A percentile compares a stretch with the other conserved stretches of the same genome.
These are phyloP conservation scores for Adelphocoris suturalis DNA, from an alignment of 2,888 invertebrate genomes.

Conservation along the genomic window DNA sequence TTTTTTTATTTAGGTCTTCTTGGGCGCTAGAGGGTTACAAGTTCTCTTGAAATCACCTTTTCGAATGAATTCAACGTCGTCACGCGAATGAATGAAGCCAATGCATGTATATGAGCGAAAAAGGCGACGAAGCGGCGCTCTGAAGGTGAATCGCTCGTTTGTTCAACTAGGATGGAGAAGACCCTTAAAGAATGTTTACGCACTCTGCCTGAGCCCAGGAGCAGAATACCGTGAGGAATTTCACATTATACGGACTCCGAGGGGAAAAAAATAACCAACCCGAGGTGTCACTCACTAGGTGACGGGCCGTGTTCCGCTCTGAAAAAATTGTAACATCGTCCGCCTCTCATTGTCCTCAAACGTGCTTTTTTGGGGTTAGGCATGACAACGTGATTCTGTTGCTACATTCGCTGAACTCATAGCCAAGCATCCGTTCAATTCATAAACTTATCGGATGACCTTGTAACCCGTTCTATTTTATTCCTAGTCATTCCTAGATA, in stretches of 20 bases:
- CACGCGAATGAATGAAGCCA: too few relatives aligned
- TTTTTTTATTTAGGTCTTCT: too few relatives aligned
- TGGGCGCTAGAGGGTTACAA: too few relatives aligned
- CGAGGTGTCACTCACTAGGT: conserved; percentile 49
- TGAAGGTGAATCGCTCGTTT: background rate
- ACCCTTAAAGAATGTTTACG: conserved; percentile 9
- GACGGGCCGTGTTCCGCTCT: conserved; percentile 58
- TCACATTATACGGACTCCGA: conserved; percentile 23
- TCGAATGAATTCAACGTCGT: too few relatives aligned
- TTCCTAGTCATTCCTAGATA: too few relatives aligned
- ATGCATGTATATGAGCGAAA: too few relatives aligned
- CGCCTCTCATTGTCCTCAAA: conserved; percentile 49
- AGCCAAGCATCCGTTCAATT: background rate
- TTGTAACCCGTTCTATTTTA: too few relatives aligned
- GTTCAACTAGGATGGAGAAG: conserved; percentile 8
- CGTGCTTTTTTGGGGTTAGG: conserved; percentile 18
- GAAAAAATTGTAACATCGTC: conserved; percentile 31
- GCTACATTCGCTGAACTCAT: background rate
- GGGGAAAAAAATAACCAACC: background rate
- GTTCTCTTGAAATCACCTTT: too few relatives aligned
- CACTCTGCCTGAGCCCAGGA: background rate
- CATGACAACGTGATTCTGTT: conserved; percentile 18
- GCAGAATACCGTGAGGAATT: conserved; percentile 56
- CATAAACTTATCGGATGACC: background rate
- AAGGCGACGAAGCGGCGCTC: background rate